Evolutionary conservation across 2,797 vertebrate species (phyloP).

Genomic region (Delichon dasypus): DNA sequence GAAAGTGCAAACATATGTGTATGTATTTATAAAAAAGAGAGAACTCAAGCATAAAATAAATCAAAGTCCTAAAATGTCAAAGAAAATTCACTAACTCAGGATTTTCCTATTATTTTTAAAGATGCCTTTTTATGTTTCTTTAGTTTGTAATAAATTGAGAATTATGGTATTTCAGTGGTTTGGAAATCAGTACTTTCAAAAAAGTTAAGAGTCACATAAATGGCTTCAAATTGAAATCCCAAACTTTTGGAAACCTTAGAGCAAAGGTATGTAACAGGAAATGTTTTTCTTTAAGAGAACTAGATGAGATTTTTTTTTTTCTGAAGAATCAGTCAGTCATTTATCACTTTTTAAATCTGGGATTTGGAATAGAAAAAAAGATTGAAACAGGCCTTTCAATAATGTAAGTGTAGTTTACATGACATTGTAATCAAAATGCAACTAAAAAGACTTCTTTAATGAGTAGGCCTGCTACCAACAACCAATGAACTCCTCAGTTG

Average conservation of each 20-base stretch:
- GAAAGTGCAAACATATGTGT: neutral
- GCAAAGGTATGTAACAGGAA: neutral
- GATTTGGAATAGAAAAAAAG: neutral
- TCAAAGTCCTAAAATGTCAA: neutral
- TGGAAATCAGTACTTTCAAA: neutral
- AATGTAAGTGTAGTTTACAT: neutral
- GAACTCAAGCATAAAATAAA: neutral
- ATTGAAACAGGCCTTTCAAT: neutral
- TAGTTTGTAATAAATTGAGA: neutral
- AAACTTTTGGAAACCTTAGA: neutral
- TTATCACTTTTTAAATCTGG: neutral
- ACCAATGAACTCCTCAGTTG: neutral
- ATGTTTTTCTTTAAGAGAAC: neutral
- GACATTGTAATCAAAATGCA: neutral
- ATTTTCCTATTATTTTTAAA: neutral
- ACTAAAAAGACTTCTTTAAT: neutral
- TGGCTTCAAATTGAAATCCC: neutral
- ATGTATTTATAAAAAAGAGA: neutral
- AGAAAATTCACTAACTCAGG: neutral
- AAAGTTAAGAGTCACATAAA: neutral
- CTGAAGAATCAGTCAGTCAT: neutral
- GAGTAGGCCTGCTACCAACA: neutral
- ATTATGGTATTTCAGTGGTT: neutral
- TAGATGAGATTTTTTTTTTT: neutral
- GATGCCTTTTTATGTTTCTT: neutral